Conservation (phyloP, 2,113 vertebrate genomes). For the Glaucomys volans region DNA sequence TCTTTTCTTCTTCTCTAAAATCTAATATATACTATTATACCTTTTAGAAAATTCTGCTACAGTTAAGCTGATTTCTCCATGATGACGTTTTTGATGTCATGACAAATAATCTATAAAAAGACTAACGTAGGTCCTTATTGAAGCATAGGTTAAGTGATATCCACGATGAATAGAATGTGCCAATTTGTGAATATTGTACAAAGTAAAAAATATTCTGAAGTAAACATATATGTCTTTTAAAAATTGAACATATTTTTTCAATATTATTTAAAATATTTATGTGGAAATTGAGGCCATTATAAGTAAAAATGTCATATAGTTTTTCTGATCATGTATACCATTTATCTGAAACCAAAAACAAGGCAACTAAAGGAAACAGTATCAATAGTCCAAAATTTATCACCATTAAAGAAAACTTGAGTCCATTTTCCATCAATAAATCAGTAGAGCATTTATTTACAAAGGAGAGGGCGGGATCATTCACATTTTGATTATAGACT, state of each 20-base stretch:
- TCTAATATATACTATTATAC: background rate
- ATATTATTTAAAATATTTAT: conserved; percentile 37
- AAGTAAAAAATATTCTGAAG: conserved; percentile 59
- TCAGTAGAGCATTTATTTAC: conserved; percentile 10
- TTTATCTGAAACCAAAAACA: background rate
- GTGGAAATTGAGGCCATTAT: conserved; percentile 44
- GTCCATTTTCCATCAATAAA: background rate
- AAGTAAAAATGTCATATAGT: background rate
- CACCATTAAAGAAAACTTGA: background rate
- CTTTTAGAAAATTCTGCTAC: background rate
- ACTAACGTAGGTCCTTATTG: conserved; percentile 76
- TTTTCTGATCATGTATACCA: background rate
- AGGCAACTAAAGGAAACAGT: background rate
- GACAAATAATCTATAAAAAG: conserved; percentile 79
- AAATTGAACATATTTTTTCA: conserved; percentile 19
- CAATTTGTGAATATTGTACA: conserved; percentile 72
- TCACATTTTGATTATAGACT: conserved; percentile 4
- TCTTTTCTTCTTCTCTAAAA: conserved; percentile 1
- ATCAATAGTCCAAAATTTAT: background rate
- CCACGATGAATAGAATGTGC: conserved; percentile 62
- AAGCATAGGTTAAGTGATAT: conserved; percentile 65
- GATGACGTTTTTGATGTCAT: conserved; percentile 74
- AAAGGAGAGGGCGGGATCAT: background rate
- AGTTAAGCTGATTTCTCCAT: conserved; percentile 26
- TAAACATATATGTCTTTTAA: conserved; percentile 74